These are phyloP conservation scores for Drosophila lacicola DNA, from an alignment of 2,888 invertebrate species.

Conservation along the genomic window DNA sequence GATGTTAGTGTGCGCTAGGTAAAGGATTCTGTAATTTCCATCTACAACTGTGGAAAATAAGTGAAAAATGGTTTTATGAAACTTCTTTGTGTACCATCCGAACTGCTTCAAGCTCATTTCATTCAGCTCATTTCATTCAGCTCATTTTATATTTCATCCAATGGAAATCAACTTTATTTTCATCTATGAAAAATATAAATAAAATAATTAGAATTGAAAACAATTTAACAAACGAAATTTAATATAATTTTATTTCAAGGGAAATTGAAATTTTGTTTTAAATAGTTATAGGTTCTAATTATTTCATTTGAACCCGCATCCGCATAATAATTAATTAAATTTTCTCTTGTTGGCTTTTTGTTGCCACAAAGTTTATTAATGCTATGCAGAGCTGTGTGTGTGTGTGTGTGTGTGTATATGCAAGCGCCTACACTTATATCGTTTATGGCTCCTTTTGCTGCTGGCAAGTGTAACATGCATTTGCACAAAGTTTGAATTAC, in stretches of 20 bases:
- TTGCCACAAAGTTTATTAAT: neutral
- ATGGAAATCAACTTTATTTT: no score
- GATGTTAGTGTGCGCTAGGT: no score
- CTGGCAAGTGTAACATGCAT: constrained; percentile 49
- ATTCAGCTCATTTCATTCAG: no score
- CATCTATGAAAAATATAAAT: no score
- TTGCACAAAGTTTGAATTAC: constrained; percentile 59
- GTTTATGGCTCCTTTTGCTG: constrained; percentile 44
- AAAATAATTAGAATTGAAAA: neutral
- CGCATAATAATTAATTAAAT: neutral
- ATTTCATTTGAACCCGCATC: neutral
- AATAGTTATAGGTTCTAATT: neutral
- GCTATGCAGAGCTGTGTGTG: neutral
- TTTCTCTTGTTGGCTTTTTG: neutral
- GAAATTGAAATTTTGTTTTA: neutral
- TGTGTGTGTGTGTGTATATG: neutral
- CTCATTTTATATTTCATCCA: no score
- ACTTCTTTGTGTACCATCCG: no score
- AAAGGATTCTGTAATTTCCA: no score
- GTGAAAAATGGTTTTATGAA: no score
- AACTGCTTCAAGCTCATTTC: no score
- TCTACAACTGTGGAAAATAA: no score
- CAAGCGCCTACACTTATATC: constrained; percentile 10
- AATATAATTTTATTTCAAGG: neutral
- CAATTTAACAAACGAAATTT: neutral